Conservation (phyloP, 2,797 vertebrate genomes). For the Podargus strigoides region DNA sequence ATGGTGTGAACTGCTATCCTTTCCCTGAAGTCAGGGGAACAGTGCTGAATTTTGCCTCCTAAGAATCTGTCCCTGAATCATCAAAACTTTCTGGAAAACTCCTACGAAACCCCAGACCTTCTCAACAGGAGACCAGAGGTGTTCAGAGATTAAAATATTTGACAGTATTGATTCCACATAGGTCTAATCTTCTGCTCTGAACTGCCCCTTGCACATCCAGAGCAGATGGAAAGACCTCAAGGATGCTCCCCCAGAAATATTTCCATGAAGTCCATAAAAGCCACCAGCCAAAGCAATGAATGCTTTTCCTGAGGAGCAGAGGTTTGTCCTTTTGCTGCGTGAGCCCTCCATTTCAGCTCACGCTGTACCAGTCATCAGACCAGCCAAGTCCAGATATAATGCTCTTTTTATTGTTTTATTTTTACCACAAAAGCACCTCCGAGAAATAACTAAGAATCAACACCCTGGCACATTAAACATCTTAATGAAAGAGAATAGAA, state of each 20-base stretch:
- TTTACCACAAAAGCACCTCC: slow-evolving; percentile 8
- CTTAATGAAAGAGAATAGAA: background rate
- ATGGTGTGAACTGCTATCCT: background rate
- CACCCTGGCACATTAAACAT: slow-evolving; percentile 10
- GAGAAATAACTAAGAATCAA: slow-evolving; percentile 48
- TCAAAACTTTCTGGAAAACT: background rate
- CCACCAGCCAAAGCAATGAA: background rate
- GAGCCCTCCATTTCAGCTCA: background rate
- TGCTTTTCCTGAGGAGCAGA: background rate
- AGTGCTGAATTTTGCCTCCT: background rate
- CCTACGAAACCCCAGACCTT: background rate
- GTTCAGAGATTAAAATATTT: background rate
- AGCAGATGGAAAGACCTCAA: background rate
- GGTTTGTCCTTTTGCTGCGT: background rate
- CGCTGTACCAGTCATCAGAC: background rate
- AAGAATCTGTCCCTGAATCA: background rate
- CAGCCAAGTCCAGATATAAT: background rate
- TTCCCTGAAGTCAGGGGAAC: background rate
- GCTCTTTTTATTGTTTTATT: slow-evolving; percentile 7
- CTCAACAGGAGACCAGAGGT: background rate
- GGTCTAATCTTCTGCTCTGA: background rate
- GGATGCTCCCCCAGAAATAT: background rate
- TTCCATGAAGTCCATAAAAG: background rate
- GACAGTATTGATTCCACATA: accelerated
- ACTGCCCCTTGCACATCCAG: background rate